phyloP scores from a whole-genome alignment of 1,140 invertebrate genomes.

The Drosophila pandora region DNA sequence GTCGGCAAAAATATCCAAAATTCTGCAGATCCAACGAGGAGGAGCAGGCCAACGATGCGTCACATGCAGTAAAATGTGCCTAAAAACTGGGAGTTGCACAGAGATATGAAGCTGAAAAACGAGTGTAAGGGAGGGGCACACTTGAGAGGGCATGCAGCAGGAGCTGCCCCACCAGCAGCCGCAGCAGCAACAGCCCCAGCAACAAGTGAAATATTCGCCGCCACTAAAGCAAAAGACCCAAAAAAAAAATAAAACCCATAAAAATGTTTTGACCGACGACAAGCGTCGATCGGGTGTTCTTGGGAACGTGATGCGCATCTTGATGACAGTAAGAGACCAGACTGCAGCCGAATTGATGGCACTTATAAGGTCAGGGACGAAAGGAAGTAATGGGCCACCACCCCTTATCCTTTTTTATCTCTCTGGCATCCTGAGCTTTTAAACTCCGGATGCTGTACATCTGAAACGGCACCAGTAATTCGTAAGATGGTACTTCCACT shows the following conservation, averaged over 20 bases:
- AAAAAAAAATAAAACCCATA: slow-evolving; percentile 56
- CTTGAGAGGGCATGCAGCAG: slow-evolving; percentile 10
- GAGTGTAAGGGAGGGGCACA: neutral
- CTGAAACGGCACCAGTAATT: slow-evolving; percentile 9
- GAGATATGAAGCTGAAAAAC: slow-evolving; percentile 3
- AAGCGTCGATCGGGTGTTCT: slow-evolving; percentile 56
- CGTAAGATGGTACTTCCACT: slow-evolving; percentile 10
- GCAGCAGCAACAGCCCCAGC: slow-evolving; percentile 16
- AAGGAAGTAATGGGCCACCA: neutral
- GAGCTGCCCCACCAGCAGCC: neutral
- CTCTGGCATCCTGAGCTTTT: neutral
- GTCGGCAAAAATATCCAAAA: slow-evolving; percentile 74
- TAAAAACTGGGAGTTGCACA: slow-evolving; percentile 46
- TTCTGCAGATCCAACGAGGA: slow-evolving; percentile 59
- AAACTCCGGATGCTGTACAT: neutral
- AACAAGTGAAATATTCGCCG: slow-evolving; percentile 68
- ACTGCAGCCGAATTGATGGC: slow-evolving; percentile 32
- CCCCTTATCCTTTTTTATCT: slow-evolving; percentile 1
- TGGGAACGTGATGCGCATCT: slow-evolving; percentile 50
- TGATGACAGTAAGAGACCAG: slow-evolving; percentile 41
- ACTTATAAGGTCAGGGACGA: slow-evolving; percentile 26
- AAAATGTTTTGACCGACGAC: slow-evolving; percentile 73
- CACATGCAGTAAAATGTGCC: slow-evolving; percentile 72
- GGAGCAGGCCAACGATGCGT: slow-evolving; percentile 57
- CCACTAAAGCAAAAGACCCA: slow-evolving; percentile 24